phyloP scores from a whole-genome alignment of 2,113 vertebrate species.

The Amblyopsis rosae region DNA sequence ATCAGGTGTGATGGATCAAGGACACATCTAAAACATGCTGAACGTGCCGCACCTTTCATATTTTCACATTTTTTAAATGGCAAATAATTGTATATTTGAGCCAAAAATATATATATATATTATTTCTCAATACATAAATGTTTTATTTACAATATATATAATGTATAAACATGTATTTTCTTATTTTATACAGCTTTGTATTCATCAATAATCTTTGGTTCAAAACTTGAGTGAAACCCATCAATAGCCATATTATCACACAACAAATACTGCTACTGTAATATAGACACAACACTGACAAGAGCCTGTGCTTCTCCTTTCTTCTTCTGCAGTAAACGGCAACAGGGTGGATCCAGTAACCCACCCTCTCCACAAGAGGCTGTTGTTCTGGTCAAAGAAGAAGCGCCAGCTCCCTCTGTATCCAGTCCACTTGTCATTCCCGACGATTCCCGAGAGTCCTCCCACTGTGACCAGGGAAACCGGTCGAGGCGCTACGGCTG shows the following conservation, averaged over 20 bases:
- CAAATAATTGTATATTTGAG: too few species aligned
- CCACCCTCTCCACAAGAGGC: slow-evolving; percentile 43
- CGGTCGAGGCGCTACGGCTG: slow-evolving; percentile 72
- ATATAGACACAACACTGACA: not conserved
- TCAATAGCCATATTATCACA: not conserved
- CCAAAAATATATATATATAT: too few species aligned
- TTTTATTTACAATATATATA: not conserved
- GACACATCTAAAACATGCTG: too few species aligned
- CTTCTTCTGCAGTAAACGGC: slow-evolving; percentile 54
- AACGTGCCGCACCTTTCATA: too few species aligned
- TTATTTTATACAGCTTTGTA: too few species aligned
- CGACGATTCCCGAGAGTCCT: slow-evolving; percentile 58
- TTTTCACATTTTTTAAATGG: too few species aligned
- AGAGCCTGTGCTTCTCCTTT: slow-evolving; percentile 11
- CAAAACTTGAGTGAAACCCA: not conserved
- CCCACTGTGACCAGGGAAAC: slow-evolving; percentile 75
- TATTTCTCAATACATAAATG: too few species aligned
- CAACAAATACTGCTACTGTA: not conserved
- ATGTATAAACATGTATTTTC: not conserved
- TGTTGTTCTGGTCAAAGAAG: slow-evolving; percentile 54
- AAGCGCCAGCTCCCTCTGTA: slow-evolving; percentile 47
- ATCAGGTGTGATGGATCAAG: too few species aligned
- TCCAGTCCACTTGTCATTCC: slow-evolving; percentile 72
- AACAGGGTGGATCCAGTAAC: slow-evolving; percentile 36
- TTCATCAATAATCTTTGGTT: too few species aligned